Percentiles rank a stretch among this genome's conserved stretches.
phyloP scores from a whole-genome alignment of 2,797 vertebrate species.

The Gymnocypris eckloni region DNA sequence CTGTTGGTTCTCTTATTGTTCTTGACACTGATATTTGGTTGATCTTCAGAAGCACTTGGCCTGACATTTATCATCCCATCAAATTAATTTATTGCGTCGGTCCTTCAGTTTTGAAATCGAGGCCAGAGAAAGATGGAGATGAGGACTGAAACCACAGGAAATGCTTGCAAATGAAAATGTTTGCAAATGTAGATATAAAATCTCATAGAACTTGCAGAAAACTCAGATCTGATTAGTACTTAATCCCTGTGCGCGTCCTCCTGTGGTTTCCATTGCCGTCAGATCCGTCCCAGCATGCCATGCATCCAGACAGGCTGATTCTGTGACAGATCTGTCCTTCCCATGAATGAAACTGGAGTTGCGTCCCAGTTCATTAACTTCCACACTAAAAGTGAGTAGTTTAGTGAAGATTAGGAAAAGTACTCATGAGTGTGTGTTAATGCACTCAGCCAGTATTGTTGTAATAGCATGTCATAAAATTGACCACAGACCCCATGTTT shows the following conservation, averaged over 20 bases:
- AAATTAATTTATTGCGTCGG: slow-evolving; percentile 72
- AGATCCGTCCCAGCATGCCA: not conserved
- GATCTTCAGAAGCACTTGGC: slow-evolving; percentile 69
- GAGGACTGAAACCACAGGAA: not conserved
- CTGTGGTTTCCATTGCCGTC: slow-evolving; percentile 35
- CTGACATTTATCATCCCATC: slow-evolving; percentile 74
- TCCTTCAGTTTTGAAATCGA: slow-evolving; percentile 62
- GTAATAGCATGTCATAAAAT: not conserved
- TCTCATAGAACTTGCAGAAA: slow-evolving; percentile 61
- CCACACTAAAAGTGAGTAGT: not conserved
- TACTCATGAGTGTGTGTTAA: not conserved
- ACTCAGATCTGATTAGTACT: slow-evolving; percentile 59
- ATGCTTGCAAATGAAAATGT: slow-evolving; percentile 27
- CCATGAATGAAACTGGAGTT: slow-evolving; percentile 34
- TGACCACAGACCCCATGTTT: not conserved
- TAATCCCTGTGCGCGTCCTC: slow-evolving; percentile 44
- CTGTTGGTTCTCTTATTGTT: slow-evolving; percentile 43
- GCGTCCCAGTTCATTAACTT: not conserved
- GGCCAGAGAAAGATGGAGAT: not conserved
- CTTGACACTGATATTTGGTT: slow-evolving; percentile 68
- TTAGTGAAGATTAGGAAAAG: not conserved
- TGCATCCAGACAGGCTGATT: not conserved
- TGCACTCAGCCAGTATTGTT: not conserved
- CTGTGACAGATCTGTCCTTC: slow-evolving; percentile 31
- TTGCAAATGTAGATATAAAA: slow-evolving; percentile 59